Evolutionary conservation across 2,797 vertebrate species (phyloP).

Genomic region (Centropyge bicolor): DNA sequence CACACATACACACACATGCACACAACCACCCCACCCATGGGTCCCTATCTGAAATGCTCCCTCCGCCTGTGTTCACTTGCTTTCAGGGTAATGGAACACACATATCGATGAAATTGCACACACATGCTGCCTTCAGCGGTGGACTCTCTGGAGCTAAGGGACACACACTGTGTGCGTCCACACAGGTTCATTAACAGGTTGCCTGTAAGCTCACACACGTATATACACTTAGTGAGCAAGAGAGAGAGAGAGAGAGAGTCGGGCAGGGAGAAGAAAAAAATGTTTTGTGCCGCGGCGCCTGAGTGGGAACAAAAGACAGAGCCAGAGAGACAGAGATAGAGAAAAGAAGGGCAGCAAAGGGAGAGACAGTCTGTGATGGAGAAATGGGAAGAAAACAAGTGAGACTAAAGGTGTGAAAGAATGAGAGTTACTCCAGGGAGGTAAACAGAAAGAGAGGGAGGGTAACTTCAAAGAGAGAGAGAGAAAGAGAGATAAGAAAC

Average conservation of each 20-base stretch:
- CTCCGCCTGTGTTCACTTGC: constrained; percentile 38
- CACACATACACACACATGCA: constrained; percentile 29
- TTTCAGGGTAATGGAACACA: constrained; percentile 42
- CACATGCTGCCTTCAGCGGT: constrained; percentile 39
- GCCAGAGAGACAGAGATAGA: constrained; percentile 48
- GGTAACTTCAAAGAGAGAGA: constrained; percentile 26
- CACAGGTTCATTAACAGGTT: constrained; percentile 63
- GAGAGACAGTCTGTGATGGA: constrained; percentile 39
- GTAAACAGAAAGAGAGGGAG: constrained; percentile 39
- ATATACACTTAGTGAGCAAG: not conserved
- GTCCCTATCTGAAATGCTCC: constrained; percentile 48
- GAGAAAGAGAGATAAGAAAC: constrained; percentile 47
- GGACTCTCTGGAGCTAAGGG: constrained; percentile 27
- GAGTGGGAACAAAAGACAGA: constrained; percentile 69
- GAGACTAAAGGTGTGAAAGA: constrained; percentile 54
- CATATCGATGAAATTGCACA: constrained; percentile 38
- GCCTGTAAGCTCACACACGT: constrained; percentile 47
- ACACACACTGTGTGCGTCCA: constrained; percentile 35
- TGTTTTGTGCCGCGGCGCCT: constrained; percentile 43
- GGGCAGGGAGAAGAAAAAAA: constrained; percentile 17
- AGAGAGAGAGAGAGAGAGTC: constrained; percentile 26
- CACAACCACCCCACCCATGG: constrained; percentile 53
- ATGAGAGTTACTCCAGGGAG: constrained; percentile 44
- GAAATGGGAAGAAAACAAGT: constrained; percentile 44
- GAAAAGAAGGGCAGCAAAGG: constrained; percentile 49